Base-by-base conservation (phyloP, 2,113 vertebrate genomes). In the Dromas ardeola region DNA sequence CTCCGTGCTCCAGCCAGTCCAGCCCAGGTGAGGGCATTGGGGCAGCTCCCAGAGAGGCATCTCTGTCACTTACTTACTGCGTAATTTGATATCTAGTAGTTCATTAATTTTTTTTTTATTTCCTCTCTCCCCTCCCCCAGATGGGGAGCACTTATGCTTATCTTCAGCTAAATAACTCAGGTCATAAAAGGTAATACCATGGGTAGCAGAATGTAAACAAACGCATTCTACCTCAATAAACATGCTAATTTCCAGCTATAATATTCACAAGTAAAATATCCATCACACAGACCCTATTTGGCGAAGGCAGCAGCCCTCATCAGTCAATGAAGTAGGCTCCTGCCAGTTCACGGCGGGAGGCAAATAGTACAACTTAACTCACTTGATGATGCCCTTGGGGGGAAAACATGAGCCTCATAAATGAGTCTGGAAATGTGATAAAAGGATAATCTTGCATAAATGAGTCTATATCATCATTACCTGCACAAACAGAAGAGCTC, bases 211-310 rank as follows among this genome's bases (percentile, higher is more conserved):
- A 98, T 98, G 98, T 98, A 98, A 99, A 98, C 98, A 99, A 98
- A 98, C 97, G 97, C 98, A 98, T 98, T 98, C 98, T 98, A 98
- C 98, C 98, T 98, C 98, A 98, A 99, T 99, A 99, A 99, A 98
- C 98, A 99, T 99, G 98, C 98, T 99, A 99, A 99, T 99, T 98
- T 98, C 97, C 96, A 98, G 98, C 98, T 97, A 98, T 98, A 98
- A 98, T 98, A 98, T 98, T 98, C 98, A 98, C 98, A 98, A 98
- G 98, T 97, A 98, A 98, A 98, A 98, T 98, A 98, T 98, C 98
- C 98, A 98, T 98, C 98, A 98, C 97, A 38, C 98, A 98, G 98
- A 98, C 98, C 98, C 98, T 99, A 98, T 99, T 98, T 98, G 98
- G 98, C 97, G 92, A 98, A 98, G 98, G 98, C 98, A 98, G 98